Base-by-base conservation (phyloP, 2,888 invertebrate species). In the Sthenelais limicola region DNA sequence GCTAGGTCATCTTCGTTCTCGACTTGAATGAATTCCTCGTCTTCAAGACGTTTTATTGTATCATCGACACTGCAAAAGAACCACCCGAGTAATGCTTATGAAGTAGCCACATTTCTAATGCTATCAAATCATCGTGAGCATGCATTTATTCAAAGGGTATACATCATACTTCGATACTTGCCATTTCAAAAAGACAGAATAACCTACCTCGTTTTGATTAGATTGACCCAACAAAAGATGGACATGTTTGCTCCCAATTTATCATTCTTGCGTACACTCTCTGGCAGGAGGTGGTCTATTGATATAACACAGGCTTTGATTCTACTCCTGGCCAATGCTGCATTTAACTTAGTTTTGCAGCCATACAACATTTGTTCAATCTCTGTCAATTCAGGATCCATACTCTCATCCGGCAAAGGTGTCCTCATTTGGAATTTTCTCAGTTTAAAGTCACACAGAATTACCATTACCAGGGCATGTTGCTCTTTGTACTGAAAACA, bases 401-500 rank as follows among this genome's bases (percentile, higher is more conserved):
- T 72, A 3, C 62, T 67, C 73, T 85, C 84, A 1, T 74, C 80
- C 3, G 68, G 62, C 21, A 75, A 47, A 3, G 82, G 80, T 0
- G 77, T 76, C 26, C 85, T 77, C n/a, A 74, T 76, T 76, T 85
- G 85, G 78, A 86, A 87, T 76, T 84, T 84, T 18, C 87, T 75
- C 62, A 81, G 79, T 75, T 85, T 83, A 75, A 82, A 83, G 76
- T 87, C 87, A 77, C 82, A 84, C 12, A 86, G 75, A 52, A 86
- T 80, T 35, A 86, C 84, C 81, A 81, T 82, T 21, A 85, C 84
- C 26, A 84, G 71, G 7, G 79, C 74, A 35, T 62, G 38, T 21
- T 62, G 62, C 24, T 62, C 62, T 3, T 38, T 35, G 32, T 68
- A 68, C 49, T 68, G 49, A 1, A 21, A 28, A 43, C 47, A 18